Evolutionary conservation across 2,888 invertebrate species (phyloP).

Genomic region (Dorcus parallelipipedus): DNA sequence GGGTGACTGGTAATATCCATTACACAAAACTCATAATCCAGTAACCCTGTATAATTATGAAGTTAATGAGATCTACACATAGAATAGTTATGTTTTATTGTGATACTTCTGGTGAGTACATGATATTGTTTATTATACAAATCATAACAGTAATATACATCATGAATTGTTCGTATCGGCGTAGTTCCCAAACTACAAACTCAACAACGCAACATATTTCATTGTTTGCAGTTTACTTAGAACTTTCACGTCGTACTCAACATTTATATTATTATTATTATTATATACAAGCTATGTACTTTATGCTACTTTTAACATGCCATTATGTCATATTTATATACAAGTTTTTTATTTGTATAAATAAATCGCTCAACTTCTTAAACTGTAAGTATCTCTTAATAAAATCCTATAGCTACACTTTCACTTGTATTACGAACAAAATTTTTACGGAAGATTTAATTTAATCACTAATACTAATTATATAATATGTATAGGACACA

Average conservation of each 20-base stretch:
- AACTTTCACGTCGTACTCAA: conserved; percentile 3
- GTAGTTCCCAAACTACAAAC: not conserved
- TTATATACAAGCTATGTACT: conserved; percentile 16
- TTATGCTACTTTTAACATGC: conserved; percentile 34
- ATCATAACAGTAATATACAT: conserved; percentile 14
- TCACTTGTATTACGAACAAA: no score
- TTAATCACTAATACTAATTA: no score
- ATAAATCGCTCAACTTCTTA: conserved; percentile 11
- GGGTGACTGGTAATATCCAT: no score
- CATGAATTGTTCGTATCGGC: conserved; percentile 7
- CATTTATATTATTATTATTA: conserved; percentile 10
- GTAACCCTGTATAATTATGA: not conserved
- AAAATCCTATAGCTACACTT: not conserved
- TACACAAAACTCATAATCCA: not conserved
- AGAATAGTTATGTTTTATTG: not conserved
- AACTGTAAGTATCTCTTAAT: not conserved
- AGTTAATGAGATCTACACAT: conserved; percentile 5
- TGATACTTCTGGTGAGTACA: conserved; percentile 1
- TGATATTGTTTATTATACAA: conserved; percentile 2
- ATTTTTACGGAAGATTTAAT: no score
- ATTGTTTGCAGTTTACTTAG: not conserved
- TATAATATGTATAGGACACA: no score
- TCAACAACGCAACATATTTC: not conserved
- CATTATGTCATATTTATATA: conserved; percentile 33
- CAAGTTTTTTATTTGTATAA: conserved; percentile 20